Evolutionary conservation across 2,888 invertebrate species (phyloP), one percentile per base, ranked within the genome.

Genomic region (Serrognathus titanus): DNA sequence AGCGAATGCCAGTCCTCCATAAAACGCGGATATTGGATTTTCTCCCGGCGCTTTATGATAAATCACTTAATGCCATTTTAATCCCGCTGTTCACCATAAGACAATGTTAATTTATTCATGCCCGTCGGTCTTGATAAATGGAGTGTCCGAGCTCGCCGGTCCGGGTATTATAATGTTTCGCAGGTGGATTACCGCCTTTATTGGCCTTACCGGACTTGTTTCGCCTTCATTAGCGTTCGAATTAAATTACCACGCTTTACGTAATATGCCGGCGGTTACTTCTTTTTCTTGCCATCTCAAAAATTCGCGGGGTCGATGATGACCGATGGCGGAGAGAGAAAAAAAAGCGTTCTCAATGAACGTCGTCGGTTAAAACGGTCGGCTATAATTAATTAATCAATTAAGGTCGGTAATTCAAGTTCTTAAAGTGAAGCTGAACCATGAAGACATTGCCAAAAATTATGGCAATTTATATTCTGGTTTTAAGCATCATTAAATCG

Each of bases 51-150:
- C 67, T 68, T 66, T 66, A 70, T 70, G 69, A 73, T 72, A 72
- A 73, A 72, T 72, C 72, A 71, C 69, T 68, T 67, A 70, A 69
- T 69, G 71, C 70, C 68, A 66, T 71, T 65, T 70, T 71, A 70
- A 71, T 72, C 71, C 69, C 66, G 68, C 71, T 65, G 69, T 69
- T 67, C 67, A 57, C 51, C 63, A 65, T 67, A 71, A 73, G 72
- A 72, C 72, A 71, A 73, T 71, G 73, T 71, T 73, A 71, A 73
- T 73, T 71, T 71, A 73, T 73, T 71, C 72, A 64, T 69, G 69
- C 65, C 71, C 69, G 68, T 69, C 71, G 67, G 69, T 63, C 52
- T 67, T 72, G 72, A 73, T 73, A 70, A 73, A 73, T 72, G 70
- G 71, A 70, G 66, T 71, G 72, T 70, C 71, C 71, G 62, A 65